Conservation (phyloP, 2,113 vertebrate species). For the Sminthopsis crassicaudata region DNA sequence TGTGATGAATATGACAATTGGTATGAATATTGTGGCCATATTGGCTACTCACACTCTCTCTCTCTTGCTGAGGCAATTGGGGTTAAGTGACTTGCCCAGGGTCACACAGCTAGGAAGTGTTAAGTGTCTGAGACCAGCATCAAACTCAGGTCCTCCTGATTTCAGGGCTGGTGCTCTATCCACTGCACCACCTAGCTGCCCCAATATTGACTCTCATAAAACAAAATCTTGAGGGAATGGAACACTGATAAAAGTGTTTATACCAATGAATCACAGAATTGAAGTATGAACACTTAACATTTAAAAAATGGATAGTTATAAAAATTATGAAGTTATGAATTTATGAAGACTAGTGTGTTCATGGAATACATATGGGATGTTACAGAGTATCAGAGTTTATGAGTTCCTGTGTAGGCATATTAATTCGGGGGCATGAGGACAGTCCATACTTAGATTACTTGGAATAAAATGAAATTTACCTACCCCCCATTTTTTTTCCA, state of each 20-base stretch:
- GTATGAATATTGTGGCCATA: neutral
- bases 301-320: neutral
- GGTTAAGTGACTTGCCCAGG: too few relatives aligned
- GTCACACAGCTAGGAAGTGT: too few relatives aligned
- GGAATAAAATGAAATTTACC: slow-evolving; percentile 20
- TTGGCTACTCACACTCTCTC: too few relatives aligned
- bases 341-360: neutral
- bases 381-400: neutral
- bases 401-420: neutral
- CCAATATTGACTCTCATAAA: neutral
- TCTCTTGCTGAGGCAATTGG: too few relatives aligned
- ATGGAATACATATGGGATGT: neutral
- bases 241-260: neutral
- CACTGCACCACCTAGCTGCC: too few relatives aligned
- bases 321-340: neutral
- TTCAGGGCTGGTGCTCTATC: too few relatives aligned
- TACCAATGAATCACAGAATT: neutral
- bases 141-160: too few relatives aligned
- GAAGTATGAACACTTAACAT: neutral
- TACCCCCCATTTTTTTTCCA: slow-evolving; percentile 31
- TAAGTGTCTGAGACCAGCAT: too few relatives aligned
- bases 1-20: too few relatives aligned
- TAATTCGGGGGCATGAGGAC: neutral
- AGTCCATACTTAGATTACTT: neutral
- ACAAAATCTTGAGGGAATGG: neutral